These are phyloP conservation scores for Uria lomvia DNA, from an alignment of 2,113 vertebrate species.

Conservation along the genomic window DNA sequence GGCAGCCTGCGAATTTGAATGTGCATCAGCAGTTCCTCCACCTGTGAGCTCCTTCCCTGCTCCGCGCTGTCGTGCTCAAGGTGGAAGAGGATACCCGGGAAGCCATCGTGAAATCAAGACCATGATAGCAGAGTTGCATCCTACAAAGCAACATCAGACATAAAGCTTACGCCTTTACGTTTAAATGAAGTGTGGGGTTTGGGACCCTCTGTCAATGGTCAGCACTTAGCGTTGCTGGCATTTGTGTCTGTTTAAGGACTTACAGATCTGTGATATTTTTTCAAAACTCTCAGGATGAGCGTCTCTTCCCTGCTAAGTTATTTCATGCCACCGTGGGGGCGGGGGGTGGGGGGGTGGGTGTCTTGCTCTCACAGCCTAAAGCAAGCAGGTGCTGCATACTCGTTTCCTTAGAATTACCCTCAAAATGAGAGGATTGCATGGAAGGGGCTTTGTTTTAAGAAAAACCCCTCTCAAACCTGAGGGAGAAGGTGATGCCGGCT, in stretches of 20 bases:
- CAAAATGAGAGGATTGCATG: background rate
- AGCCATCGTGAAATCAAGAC: background rate
- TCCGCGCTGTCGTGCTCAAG: fast-evolving
- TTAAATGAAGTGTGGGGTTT: background rate
- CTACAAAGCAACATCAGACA: background rate
- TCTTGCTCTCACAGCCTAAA: background rate
- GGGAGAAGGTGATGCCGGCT: background rate
- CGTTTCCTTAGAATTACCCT: background rate
- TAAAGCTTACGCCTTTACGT: background rate
- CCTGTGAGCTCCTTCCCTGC: background rate
- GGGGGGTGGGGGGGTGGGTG: background rate
- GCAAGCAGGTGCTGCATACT: background rate
- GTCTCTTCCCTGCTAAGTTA: background rate
- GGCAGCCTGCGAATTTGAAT: background rate
- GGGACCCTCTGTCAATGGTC: background rate
- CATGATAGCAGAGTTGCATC: background rate
- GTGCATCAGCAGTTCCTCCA: background rate
- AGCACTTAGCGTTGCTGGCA: background rate
- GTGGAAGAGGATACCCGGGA: background rate
- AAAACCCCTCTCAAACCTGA: background rate
- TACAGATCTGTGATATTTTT: background rate
- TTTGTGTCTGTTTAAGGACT: background rate
- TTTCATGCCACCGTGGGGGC: background rate
- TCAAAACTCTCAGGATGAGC: background rate
- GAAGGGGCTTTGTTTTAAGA: background rate